A percentile compares a stretch with the other conserved stretches of the same genome.
Evolutionary conservation across 2,113 vertebrate species (phyloP).

Genomic region (Ictalurus punctatus): DNA sequence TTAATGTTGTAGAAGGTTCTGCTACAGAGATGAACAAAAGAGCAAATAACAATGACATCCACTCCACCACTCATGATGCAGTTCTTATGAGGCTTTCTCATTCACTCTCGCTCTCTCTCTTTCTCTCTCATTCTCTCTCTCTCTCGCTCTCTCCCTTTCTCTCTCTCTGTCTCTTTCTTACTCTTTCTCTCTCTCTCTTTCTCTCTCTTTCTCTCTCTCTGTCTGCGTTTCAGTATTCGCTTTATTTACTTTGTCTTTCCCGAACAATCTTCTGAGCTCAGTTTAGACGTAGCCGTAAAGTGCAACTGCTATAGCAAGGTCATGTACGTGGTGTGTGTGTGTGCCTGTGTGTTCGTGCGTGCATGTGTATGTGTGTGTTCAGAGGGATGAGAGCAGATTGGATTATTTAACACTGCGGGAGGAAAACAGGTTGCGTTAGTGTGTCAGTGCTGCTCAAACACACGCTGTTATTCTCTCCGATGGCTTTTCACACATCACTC

Average conservation of each 20-base stretch:
- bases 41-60: not conserved
- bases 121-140: not conserved
- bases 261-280: no score
- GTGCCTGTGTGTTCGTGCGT: no score
- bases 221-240: no score
- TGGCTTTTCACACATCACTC: not conserved
- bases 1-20: not conserved
- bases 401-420: constrained; percentile 4
- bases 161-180: not conserved
- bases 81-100: no score
- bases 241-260: no score
- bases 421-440: not conserved
- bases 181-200: not conserved
- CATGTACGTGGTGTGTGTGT: not conserved
- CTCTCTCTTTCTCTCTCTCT: no score
- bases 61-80: not conserved
- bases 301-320: not conserved
- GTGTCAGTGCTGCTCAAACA: not conserved
- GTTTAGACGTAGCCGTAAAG: no score
- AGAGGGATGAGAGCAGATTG: not conserved
- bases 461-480: not conserved
- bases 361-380: not conserved
- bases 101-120: not conserved
- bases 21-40: not conserved
- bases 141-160: no score